Conservation (phyloP, 2,888 invertebrate genomes). For the Adineta ricciae region DNA sequence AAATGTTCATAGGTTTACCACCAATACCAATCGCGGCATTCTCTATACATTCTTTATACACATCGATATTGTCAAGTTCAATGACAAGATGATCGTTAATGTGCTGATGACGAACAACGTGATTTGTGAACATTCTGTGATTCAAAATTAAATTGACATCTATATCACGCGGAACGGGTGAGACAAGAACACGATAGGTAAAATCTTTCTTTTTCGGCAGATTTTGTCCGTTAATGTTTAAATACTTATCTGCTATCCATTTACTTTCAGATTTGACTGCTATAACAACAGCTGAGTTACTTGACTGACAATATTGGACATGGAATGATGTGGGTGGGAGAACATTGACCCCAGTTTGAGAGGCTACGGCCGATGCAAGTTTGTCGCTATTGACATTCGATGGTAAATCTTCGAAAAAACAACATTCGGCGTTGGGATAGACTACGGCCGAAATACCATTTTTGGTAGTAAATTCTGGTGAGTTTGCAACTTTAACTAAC, state of each 20-base stretch:
- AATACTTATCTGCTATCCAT: neutral
- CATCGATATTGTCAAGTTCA: neutral
- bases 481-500: neutral
- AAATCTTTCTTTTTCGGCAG: neutral
- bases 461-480: neutral
- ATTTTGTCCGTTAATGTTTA: neutral
- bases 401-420: neutral
- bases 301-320: neutral
- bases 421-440: neutral
- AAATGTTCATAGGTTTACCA: neutral
- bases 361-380: neutral
- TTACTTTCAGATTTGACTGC: neutral
- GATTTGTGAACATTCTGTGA: neutral
- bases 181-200: neutral
- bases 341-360: neutral
- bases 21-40: neutral
- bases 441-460: neutral
- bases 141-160: neutral
- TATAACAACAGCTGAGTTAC: neutral
- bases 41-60: neutral
- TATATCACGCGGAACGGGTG: neutral
- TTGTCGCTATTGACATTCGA: neutral
- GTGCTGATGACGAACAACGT: neutral
- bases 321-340: neutral
- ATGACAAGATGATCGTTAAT: neutral